Evolutionary conservation across 1,140 invertebrate species (phyloP).

Genomic region (Apis laboriosa): DNA sequence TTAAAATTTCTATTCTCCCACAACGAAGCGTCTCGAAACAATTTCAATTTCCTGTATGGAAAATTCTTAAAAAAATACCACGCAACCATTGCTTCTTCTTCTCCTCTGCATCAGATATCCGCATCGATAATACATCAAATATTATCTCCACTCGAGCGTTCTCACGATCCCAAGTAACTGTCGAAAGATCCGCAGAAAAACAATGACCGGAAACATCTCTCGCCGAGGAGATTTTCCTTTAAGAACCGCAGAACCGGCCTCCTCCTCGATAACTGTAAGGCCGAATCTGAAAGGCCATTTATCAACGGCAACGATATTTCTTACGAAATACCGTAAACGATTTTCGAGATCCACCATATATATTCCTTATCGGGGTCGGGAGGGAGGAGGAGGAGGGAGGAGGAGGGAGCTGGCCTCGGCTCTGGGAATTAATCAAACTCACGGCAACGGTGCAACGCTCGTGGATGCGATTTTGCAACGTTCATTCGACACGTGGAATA

Average conservation of each 20-base stretch:
- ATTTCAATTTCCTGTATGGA: too few species aligned
- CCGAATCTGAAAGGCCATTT: slow-evolving; percentile 37
- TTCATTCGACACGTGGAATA: slow-evolving; percentile 33
- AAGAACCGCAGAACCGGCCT: background rate
- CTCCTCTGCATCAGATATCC: background rate
- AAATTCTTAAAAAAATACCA: too few species aligned
- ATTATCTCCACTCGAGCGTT: background rate
- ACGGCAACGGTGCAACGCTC: slow-evolving; percentile 28
- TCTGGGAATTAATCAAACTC: slow-evolving; percentile 66
- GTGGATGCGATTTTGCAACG: slow-evolving; percentile 63
- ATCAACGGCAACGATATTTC: slow-evolving; percentile 35
- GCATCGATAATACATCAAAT: background rate
- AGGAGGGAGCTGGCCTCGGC: slow-evolving; percentile 15
- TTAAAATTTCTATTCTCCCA: too few species aligned
- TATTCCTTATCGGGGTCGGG: slow-evolving; percentile 46
- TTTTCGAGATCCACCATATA: slow-evolving; percentile 40
- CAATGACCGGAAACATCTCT: slow-evolving; percentile 1
- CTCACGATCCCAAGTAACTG: background rate
- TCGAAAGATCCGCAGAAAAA: background rate
- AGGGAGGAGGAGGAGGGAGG: too few species aligned
- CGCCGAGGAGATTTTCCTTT: background rate
- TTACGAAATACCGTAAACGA: slow-evolving; percentile 44
- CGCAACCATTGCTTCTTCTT: too few species aligned
- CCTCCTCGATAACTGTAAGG: slow-evolving; percentile 15
- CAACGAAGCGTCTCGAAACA: too few species aligned